Evolutionary conservation across 30 jellyfish, hydroid and myxozoan genomes (phyloP).

Genomic region (Aurelia aurita): DNA sequence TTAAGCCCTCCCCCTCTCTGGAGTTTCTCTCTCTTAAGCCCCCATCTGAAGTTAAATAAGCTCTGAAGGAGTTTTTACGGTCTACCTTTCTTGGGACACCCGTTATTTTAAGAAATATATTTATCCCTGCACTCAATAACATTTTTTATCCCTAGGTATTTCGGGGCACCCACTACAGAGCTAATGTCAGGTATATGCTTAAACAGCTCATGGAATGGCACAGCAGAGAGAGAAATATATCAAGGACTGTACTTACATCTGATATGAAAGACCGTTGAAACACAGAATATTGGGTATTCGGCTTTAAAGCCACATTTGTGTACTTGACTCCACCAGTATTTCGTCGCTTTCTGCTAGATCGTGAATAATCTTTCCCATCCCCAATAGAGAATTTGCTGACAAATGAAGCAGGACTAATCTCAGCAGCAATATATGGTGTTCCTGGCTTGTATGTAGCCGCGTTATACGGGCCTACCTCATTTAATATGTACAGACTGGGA

Average conservation of each 20-base stretch:
- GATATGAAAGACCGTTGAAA: slow-evolving; percentile 68
- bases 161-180: no score
- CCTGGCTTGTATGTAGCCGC: slow-evolving; percentile 55
- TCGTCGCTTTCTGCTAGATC: slow-evolving; percentile 25
- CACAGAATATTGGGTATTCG: slow-evolving; percentile 58
- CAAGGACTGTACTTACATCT: slow-evolving; percentile 37
- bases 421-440: slow-evolving; percentile 79
- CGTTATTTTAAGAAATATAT: no score
- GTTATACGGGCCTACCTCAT: slow-evolving; percentile 40
- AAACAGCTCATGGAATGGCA: no score
- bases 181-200: no score
- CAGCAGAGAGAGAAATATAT: no score
- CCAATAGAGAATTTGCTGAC: slow-evolving; percentile 64
- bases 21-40: no score
- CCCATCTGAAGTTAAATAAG: no score
- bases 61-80: no score
- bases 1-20: no score
- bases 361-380: slow-evolving; percentile 71
- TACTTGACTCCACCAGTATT: slow-evolving; percentile 34
- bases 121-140: no score
- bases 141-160: no score
- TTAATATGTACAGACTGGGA: slow-evolving; percentile 28
- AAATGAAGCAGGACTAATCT: slow-evolving; percentile 29
- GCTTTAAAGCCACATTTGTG: slow-evolving; percentile 63
- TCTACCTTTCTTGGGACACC: no score